phyloP scores from a whole-genome alignment of 2,113 vertebrate genomes.

The Malaclemys terrapin region DNA sequence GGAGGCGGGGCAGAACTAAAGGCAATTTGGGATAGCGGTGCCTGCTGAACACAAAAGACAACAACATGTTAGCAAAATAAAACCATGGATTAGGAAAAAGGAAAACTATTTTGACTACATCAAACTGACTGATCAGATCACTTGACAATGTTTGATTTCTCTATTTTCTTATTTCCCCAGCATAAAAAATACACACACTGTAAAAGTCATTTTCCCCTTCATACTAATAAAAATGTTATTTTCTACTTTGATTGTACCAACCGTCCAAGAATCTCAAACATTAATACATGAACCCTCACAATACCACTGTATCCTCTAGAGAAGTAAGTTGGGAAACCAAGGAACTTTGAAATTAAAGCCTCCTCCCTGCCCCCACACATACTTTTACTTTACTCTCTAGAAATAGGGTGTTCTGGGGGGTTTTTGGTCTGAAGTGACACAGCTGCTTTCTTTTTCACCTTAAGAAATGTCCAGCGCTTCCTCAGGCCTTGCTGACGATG shows the following conservation, averaged over 20 bases:
- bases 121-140: background rate
- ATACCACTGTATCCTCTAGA: background rate
- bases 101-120: background rate
- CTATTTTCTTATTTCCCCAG: background rate
- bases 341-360: background rate
- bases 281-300: background rate
- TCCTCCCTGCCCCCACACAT: background rate
- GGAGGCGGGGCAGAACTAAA: slow-evolving; percentile 82
- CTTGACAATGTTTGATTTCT: background rate
- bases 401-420: background rate
- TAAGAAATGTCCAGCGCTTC: slow-evolving; percentile 36
- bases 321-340: background rate
- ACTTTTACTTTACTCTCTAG: background rate
- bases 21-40: slow-evolving; percentile 80
- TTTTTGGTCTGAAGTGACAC: background rate
- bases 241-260: background rate
- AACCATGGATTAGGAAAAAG: background rate
- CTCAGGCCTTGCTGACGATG: slow-evolving; percentile 4
- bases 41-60: slow-evolving; percentile 73
- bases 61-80: background rate
- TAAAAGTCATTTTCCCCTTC: background rate
- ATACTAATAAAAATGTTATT: background rate
- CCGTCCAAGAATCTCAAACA: background rate
- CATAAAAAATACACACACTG: background rate
- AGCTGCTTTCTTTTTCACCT: slow-evolving; percentile 36